These are phyloP conservation scores for Sphaeridia pumilis DNA, from an alignment of 2,888 invertebrate species.

Conservation along the genomic window DNA sequence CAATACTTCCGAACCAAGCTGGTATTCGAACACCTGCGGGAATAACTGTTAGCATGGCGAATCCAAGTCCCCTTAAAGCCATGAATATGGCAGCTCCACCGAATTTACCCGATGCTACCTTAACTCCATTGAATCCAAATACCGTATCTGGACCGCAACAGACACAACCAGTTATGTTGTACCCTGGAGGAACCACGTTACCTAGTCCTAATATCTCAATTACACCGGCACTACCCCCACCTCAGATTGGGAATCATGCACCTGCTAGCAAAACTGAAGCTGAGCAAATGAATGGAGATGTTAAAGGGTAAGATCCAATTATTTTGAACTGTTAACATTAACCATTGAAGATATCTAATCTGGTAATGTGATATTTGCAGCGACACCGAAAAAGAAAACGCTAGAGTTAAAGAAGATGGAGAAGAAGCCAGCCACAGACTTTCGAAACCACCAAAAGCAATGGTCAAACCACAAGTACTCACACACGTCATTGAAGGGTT, in stretches of 20 bases:
- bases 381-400: constrained; percentile 35
- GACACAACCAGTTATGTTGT: constrained; percentile 25
- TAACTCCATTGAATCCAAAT: constrained; percentile 33
- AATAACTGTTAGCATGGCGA: constrained; percentile 11
- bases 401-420: constrained; percentile 13
- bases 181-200: constrained; percentile 23
- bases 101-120: constrained; percentile 32
- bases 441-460: constrained; percentile 56
- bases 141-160: constrained; percentile 13
- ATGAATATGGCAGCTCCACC: constrained; percentile 34
- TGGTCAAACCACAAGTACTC: constrained; percentile 88
- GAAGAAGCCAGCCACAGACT: constrained; percentile 28
- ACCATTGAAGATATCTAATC: neutral
- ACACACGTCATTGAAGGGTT: constrained; percentile 96
- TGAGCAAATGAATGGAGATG: constrained; percentile 7
- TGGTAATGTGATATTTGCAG: constrained; percentile 15
- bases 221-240: constrained; percentile 32
- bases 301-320: constrained; percentile 16
- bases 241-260: constrained; percentile 1
- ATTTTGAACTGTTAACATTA: neutral
- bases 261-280: constrained; percentile 20
- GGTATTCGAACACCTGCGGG: constrained; percentile 21
- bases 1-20: constrained; percentile 19
- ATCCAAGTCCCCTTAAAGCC: constrained; percentile 30
- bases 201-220: constrained; percentile 36